Conservation (phyloP, 2,797 vertebrate genomes). For the Xenops minutus region DNA sequence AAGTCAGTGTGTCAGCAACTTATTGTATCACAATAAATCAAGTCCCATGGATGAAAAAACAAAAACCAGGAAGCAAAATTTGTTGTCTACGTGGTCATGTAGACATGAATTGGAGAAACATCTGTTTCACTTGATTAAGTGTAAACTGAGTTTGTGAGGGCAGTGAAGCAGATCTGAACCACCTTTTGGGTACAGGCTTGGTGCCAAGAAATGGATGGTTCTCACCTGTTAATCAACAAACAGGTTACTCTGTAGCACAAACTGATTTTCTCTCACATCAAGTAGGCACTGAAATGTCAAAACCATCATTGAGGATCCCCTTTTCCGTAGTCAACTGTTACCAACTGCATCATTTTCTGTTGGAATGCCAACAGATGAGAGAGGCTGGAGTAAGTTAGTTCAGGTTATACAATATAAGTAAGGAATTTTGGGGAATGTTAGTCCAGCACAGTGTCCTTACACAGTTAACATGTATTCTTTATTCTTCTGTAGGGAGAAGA, state of each 20-base stretch:
- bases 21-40: neutral
- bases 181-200: neutral
- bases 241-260: neutral
- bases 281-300: neutral
- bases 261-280: neutral
- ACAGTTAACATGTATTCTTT: neutral
- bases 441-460: neutral
- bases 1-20: neutral
- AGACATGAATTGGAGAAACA: neutral
- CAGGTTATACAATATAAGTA: neutral
- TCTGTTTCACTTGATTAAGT: neutral
- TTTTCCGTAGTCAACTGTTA: neutral
- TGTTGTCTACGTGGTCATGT: neutral
- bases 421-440: neutral
- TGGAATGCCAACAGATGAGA: neutral
- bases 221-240: neutral
- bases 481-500: constrained; percentile 6
- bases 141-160: neutral
- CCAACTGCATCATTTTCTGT: neutral
- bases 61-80: neutral
- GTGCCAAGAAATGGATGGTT: neutral
- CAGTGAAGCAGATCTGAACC: neutral
- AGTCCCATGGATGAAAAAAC: neutral
- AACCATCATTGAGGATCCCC: neutral
- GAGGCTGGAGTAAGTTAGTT: neutral